phyloP scores from a whole-genome alignment of 2,797 vertebrate genomes.

The Brotogeris chrysoptera region DNA sequence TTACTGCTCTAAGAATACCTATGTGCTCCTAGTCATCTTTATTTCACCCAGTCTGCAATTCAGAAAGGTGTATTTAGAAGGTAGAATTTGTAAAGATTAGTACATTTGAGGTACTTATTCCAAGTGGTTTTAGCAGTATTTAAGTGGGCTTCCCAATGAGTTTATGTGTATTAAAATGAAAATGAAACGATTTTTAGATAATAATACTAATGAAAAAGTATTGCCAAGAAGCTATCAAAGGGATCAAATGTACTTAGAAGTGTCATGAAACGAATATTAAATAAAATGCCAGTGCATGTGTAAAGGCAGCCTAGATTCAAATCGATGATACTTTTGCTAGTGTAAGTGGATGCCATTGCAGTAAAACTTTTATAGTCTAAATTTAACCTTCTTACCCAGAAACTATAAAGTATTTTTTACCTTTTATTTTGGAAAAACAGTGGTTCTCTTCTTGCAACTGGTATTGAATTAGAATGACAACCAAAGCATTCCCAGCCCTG shows the following conservation, averaged over 20 bases:
- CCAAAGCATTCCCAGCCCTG: not conserved
- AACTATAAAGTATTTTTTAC: not conserved
- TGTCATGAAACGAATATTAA: constrained; percentile 36
- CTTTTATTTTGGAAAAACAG: not conserved
- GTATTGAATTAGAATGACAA: constrained; percentile 15
- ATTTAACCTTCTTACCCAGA: not conserved
- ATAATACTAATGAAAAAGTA: constrained; percentile 2
- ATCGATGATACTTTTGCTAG: not conserved
- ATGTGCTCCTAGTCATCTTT: not conserved
- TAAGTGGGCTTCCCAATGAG: not conserved
- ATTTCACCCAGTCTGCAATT: not conserved
- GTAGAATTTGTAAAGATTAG: not conserved
- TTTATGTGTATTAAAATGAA: constrained; percentile 8
- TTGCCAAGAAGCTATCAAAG: constrained; percentile 9
- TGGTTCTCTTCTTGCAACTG: not conserved
- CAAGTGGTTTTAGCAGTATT: constrained; percentile 7
- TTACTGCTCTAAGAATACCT: not conserved
- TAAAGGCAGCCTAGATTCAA: not conserved
- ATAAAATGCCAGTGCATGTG: not conserved
- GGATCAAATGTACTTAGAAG: constrained; percentile 39
- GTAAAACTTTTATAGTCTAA: not conserved
- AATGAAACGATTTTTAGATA: constrained; percentile 30
- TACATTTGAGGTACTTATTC: not conserved
- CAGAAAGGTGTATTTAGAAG: not conserved
- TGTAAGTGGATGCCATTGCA: not conserved